phyloP scores from a whole-genome alignment of 2,113 vertebrate species.

The Psilopsiagon aymara region DNA sequence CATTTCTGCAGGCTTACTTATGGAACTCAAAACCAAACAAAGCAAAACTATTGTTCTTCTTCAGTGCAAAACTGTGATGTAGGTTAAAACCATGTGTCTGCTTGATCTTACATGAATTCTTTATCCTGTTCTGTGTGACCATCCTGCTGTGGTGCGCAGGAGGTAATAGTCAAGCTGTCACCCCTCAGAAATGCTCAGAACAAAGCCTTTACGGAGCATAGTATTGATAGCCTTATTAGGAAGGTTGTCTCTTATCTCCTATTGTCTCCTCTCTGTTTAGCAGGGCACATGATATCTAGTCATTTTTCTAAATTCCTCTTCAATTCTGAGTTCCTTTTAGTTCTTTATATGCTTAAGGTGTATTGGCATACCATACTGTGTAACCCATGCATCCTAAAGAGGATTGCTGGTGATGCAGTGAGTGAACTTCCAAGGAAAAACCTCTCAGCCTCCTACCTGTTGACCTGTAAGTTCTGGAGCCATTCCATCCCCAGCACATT shows the following conservation, averaged over 20 bases:
- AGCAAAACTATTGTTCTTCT: not conserved
- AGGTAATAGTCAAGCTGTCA: not conserved
- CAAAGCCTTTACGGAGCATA: not conserved
- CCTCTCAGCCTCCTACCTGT: too few relatives aligned
- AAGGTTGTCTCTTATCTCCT: not conserved
- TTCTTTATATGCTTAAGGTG: not conserved
- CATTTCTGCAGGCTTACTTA: not conserved
- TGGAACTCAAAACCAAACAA: not conserved
- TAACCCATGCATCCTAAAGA: not conserved
- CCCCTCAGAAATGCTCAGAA: not conserved
- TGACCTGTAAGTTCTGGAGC: rapidly evolving
- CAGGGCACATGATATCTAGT: not conserved
- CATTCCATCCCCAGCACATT: rapidly evolving
- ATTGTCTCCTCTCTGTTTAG: not conserved
- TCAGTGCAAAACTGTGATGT: not conserved
- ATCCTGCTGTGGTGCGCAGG: rapidly evolving
- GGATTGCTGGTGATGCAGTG: not conserved
- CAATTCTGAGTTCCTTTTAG: not conserved
- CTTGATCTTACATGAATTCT: not conserved
- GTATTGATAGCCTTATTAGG: not conserved
- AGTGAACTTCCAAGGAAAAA: not conserved
- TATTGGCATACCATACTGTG: rapidly evolving
- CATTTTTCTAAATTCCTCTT: not conserved
- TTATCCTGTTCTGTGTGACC: not conserved
- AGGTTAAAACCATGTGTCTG: not conserved